These are phyloP conservation scores for Leguminivora glycinivorella DNA, from an alignment of 1,140 invertebrate genomes.

Conservation along the genomic window DNA sequence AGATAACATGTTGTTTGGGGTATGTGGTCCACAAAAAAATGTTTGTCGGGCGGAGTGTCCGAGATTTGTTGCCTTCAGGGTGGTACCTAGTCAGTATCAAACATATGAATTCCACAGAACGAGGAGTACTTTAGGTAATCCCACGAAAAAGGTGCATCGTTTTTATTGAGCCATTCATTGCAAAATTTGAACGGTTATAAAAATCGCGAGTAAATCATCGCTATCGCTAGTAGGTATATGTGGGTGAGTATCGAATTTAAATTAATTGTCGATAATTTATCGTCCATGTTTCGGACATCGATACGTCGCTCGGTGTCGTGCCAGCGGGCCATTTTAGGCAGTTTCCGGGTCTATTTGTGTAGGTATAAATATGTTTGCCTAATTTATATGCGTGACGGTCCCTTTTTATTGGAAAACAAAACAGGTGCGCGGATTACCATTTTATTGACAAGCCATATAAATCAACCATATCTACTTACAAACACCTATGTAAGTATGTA, in stretches of 20 bases:
- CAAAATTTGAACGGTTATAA: constrained; percentile 33
- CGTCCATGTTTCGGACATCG: constrained; percentile 56
- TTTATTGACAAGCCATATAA: constrained; percentile 17
- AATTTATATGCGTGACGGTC: constrained; percentile 59
- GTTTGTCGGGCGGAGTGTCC: constrained; percentile 60
- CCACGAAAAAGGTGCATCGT: constrained; percentile 38
- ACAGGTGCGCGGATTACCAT: constrained; percentile 34
- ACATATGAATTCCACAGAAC: background rate
- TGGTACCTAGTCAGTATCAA: constrained; percentile 59
- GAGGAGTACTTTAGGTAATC: constrained; percentile 42
- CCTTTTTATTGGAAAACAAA: constrained; percentile 48
- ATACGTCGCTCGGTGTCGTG: constrained; percentile 44
- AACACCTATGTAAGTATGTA: background rate
- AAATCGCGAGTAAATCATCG: constrained; percentile 59
- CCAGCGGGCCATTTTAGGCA: constrained; percentile 58
- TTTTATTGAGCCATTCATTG: constrained; percentile 34
- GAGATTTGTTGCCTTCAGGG: constrained; percentile 71
- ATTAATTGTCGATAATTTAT: constrained; percentile 68
- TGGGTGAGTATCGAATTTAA: constrained; percentile 69
- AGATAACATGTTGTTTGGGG: constrained; percentile 72
- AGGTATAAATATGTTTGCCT: constrained; percentile 44
- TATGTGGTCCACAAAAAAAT: constrained; percentile 67
- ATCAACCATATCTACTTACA: constrained; percentile 8
- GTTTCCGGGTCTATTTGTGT: constrained; percentile 64
- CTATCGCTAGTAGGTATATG: constrained; percentile 49